A percentile compares a stretch with the other conserved stretches of the same genome.
Conservation (phyloP, 1,140 invertebrate genomes). For the Rhyzopertha dominica region DNA sequence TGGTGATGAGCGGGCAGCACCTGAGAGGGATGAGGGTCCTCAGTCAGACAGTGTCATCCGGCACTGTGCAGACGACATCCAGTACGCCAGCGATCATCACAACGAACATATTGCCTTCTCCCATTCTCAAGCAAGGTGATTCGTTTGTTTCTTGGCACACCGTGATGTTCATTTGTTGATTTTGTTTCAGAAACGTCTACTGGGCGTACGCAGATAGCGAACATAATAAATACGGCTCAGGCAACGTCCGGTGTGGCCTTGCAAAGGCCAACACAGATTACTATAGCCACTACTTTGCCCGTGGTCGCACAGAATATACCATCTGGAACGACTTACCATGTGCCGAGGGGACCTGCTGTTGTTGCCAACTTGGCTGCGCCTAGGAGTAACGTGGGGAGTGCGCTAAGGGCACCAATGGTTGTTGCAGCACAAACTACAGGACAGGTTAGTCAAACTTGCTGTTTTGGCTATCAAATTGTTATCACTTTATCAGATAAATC, state of each 20-base stretch:
- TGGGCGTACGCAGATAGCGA: constrained; percentile 30
- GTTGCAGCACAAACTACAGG: constrained; percentile 32
- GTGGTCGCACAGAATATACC: constrained; percentile 27
- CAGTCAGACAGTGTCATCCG: constrained; percentile 25
- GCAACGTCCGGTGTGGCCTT: constrained; percentile 21
- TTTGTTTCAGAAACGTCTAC: constrained; percentile 31
- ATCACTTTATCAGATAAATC: too few species aligned
- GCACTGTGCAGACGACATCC: constrained; percentile 21
- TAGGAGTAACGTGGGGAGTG: constrained; percentile 39
- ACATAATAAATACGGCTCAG: constrained; percentile 27
- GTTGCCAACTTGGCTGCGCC: constrained; percentile 44
- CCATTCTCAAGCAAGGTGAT: constrained; percentile 41
- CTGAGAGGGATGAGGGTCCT: constrained; percentile 40
- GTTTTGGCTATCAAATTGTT: too few species aligned
- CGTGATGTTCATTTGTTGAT: not conserved
- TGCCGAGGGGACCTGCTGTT: constrained; percentile 43
- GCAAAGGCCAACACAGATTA: constrained; percentile 40
- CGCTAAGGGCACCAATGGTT: constrained; percentile 37
- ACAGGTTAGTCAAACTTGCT: constrained; percentile 25
- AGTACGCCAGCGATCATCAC: constrained; percentile 37
- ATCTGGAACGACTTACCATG: constrained; percentile 38
- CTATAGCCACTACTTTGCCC: constrained; percentile 32
- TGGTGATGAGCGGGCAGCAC: constrained; percentile 38
- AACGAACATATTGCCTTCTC: constrained; percentile 40
- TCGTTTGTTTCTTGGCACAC: not conserved